phyloP scores from a whole-genome alignment of 2,113 vertebrate genomes.

The Phalacrocorax brasilianus region DNA sequence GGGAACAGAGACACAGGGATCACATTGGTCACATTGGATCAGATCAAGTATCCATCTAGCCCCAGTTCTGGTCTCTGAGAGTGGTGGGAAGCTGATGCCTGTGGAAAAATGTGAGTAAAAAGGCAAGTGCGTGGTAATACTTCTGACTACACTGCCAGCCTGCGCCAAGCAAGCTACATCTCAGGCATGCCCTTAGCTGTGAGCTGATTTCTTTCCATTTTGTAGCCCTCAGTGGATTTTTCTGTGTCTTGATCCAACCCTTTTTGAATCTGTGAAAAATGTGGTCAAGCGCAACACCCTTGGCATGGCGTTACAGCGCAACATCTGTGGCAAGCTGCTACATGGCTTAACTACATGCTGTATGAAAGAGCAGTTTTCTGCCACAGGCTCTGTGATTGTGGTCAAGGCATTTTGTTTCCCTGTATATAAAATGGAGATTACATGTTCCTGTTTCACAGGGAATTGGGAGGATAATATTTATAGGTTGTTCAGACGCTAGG shows the following conservation, averaged over 20 bases:
- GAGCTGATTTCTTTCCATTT: neutral
- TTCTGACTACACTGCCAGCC: neutral
- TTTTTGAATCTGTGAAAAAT: neutral
- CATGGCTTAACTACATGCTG: neutral
- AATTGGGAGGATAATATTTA: neutral
- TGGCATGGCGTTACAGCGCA: neutral
- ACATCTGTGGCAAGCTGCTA: fast-evolving
- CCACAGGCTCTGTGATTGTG: neutral
- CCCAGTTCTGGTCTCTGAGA: neutral
- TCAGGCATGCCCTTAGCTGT: neutral
- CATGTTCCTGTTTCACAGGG: neutral
- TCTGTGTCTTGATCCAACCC: neutral
- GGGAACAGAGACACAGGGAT: neutral
- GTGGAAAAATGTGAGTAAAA: neutral
- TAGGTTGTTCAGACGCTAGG: neutral
- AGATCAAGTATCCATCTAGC: neutral
- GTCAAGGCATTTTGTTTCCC: neutral
- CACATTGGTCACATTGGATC: neutral
- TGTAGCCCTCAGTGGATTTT: neutral
- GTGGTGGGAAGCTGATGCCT: neutral
- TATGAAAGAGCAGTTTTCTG: neutral
- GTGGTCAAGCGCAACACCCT: neutral
- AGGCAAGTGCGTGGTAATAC: neutral
- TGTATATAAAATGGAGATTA: neutral
- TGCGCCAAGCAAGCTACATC: neutral